Evolutionary conservation across 1,140 invertebrate species (phyloP), one percentile per base, ranked within the genome.

Genomic region (Pachyrhynchus sulphureomaculatus): DNA sequence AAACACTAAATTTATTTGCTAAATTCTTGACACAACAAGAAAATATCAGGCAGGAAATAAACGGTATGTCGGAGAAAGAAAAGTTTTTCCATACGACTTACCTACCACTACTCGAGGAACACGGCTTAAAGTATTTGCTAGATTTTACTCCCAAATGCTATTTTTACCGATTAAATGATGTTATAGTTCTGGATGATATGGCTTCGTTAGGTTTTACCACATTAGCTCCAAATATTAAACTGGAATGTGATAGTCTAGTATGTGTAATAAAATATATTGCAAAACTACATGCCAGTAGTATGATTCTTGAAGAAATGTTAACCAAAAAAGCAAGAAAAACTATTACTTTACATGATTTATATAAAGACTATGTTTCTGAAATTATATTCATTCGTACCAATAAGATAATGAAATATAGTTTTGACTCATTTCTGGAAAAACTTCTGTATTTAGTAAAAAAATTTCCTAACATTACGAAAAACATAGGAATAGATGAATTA

Each of bases 251-350:
- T 13, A 32, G 24, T 17, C 21, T 68, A 2, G 45, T 37, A 48
- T 37, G 45, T 1, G 53, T 33, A n/a, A 36, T 64, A 2, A 29
- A 32, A 17, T 26, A 58, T 17, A 17, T 70, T 8, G 68, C 65
- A 2, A 70, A 67, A 52, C 41, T 72, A 8, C 66, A 70, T 23
- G 62, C 67, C 10, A 56, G 56, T 29, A 55, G 48, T 17, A 44
- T 68, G n/a, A n/a, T n/a, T n/a, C n/a, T n/a, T n/a, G n/a, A n/a
- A n/a, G n/a, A n/a, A n/a, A n/a, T n/a, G n/a, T 13, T 55, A 68
- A 17, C 33, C 59, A 2, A 68, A 72, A 58, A 65, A 72, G 26
- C 44, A 44, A 17, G 41, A 73, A 9, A 64, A 60, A 42, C 56
- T 60, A n/a, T n/a, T 34, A 13, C 4, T 41, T 6, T 54, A n/a